A percentile compares a stretch with the other conserved stretches of the same genome.
These are phyloP conservation scores for Podarcis lilfordi DNA, from an alignment of 2,797 vertebrate species.

Conservation along the genomic window DNA sequence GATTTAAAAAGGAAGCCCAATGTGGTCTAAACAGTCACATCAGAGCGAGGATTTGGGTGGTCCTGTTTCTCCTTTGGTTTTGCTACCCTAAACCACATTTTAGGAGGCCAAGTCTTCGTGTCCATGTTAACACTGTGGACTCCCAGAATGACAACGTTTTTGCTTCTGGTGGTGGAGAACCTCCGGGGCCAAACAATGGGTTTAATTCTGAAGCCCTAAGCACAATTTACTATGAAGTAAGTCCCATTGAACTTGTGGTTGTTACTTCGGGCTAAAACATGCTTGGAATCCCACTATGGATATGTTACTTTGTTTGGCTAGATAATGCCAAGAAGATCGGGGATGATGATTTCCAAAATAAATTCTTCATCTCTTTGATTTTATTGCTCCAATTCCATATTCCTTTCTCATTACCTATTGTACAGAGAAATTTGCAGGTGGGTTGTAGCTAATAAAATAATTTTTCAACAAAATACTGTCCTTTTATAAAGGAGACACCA, in stretches of 20 bases:
- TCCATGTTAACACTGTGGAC: background rate
- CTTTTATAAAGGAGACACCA: background rate
- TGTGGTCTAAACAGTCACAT: background rate
- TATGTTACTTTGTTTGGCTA: conserved; percentile 2
- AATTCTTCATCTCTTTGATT: conserved; percentile 46
- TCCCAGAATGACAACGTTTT: background rate
- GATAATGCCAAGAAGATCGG: background rate
- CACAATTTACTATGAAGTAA: background rate
- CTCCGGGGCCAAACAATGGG: background rate
- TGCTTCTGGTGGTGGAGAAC: background rate
- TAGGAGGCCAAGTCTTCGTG: background rate
- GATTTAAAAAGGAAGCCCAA: conserved; percentile 19
- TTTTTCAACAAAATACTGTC: conserved; percentile 20
- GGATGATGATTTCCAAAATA: background rate
- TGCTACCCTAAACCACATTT: background rate
- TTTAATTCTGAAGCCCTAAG: background rate
- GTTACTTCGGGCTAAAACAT: background rate
- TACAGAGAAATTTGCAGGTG: background rate
- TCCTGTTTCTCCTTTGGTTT: background rate
- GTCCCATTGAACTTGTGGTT: background rate
- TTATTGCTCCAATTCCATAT: background rate
- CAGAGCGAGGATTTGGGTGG: background rate
- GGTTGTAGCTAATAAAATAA: background rate
- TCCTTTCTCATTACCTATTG: background rate
- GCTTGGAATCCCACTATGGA: background rate